Evolutionary conservation across 2,888 invertebrate genomes (phyloP), one percentile per base, ranked within the genome.

Genomic region (Syrphus vitripennis): DNA sequence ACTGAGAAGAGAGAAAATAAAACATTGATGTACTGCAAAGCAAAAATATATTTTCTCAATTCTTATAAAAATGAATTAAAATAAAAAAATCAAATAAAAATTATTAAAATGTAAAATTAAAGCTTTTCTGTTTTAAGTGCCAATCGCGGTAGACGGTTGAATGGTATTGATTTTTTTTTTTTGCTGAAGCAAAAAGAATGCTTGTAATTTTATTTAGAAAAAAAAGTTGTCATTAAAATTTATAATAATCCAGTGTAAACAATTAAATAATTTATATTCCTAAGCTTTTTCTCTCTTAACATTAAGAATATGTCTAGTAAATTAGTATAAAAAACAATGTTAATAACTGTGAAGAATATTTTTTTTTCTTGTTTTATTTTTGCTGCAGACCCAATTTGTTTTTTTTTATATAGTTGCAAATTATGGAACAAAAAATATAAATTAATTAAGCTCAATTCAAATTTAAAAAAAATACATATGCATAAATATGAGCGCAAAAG

Each of bases 41-140:
- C 76, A 83, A 80, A 71, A 53, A 80, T 86, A 74, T 87, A 83
- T 83, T 87, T 83, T 83, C 87, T 83, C 74, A 76, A 72, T 86
- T 78, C 80, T 81, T 24, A 87, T 79, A 87, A 61, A 63, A 37
- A 74, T 63, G n/a, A n/a, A 75, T 76, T 57, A 59, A 76, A 83
- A 75, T 80, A 83, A 59, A 57, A 84, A 80, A 50, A 86, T 76
- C 53, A 72, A 87, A 83, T 80, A 87, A 79, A 72, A 77, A 57
- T 55, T 31, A 65, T 69, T 69, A 67, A 63, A 42, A 31, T 76
- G 72, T 71, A 53, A 69, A 80, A 71, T 57, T 45, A 42, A 81
- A 55, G 10, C 42, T 75, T 63, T 57, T 57, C 31, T 72, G 19
- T 80, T 53, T 53, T 57, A 42, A 50, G 29, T 50, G 14, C n/a